Percentiles rank a stretch among this genome's conserved stretches.
phyloP scores from a whole-genome alignment of 2,113 vertebrate genomes.

The Collichthys lucidus region DNA sequence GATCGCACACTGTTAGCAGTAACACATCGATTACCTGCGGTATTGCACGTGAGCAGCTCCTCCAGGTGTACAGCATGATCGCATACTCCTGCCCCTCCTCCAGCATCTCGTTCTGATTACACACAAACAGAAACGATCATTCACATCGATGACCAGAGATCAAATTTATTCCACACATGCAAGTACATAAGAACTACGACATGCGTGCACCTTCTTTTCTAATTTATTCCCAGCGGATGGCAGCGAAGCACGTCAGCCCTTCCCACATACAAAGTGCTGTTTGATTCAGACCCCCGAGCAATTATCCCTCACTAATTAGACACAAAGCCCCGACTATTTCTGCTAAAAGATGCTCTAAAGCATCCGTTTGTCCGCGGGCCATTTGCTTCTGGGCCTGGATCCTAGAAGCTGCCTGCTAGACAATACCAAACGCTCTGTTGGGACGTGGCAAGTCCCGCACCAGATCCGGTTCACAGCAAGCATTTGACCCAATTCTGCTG shows the following conservation, averaged over 20 bases:
- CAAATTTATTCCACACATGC: not conserved
- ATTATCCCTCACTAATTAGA: constrained; percentile 76
- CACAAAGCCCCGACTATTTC: constrained; percentile 64
- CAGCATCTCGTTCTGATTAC: constrained; percentile 95
- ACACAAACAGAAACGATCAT: constrained; percentile 12
- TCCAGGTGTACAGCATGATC: constrained; percentile 98
- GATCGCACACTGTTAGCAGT: not conserved
- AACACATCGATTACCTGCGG: constrained; percentile 89
- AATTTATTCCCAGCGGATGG: constrained; percentile 14
- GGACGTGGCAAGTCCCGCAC: constrained; percentile 9
- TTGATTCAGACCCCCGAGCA: constrained; percentile 59
- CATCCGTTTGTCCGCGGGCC: constrained; percentile 47
- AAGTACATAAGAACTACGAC: not conserved
- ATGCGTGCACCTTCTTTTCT: constrained; percentile 5
- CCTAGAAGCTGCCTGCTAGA: constrained; percentile 8
- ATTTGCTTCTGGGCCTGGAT: constrained; percentile 42
- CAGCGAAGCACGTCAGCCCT: not conserved
- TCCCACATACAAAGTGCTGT: constrained; percentile 62
- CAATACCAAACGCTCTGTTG: constrained; percentile 21
- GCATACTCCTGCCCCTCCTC: constrained; percentile 98
- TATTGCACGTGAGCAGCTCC: constrained; percentile 98
- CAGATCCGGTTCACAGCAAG: constrained; percentile 12
- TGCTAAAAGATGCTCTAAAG: constrained; percentile 34
- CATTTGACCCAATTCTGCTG: constrained; percentile 33
- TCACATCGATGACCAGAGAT: not conserved